Evolutionary conservation across 2,888 invertebrate genomes (phyloP).

Genomic region (Myopa tessellatipennis): DNA sequence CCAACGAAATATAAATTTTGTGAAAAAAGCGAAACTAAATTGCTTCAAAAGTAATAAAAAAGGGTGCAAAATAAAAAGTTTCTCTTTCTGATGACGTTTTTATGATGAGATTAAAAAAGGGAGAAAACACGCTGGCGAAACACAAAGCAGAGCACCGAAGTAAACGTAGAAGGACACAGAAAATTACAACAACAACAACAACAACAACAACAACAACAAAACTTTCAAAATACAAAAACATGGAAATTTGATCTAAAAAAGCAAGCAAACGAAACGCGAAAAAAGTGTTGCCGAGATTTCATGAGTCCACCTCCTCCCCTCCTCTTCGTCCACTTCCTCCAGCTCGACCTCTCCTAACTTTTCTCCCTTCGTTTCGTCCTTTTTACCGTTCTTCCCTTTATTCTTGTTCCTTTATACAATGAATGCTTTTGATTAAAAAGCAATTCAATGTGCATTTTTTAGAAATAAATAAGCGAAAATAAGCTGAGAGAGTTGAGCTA

Average conservation of each 20-base stretch:
- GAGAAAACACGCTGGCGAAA: not conserved
- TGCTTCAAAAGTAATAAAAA: constrained; percentile 12
- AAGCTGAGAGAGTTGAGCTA: no score
- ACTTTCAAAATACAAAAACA: constrained; percentile 3
- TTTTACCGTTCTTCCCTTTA: not conserved
- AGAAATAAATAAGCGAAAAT: not conserved
- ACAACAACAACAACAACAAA: not conserved
- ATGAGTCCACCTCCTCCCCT: not conserved
- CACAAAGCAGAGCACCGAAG: constrained; percentile 10
- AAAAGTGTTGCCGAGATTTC: not conserved
- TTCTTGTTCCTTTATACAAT: not conserved
- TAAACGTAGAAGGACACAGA: not conserved
- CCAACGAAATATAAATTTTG: constrained; percentile 37
- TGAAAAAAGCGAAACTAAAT: constrained; percentile 18
- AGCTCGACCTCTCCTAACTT: not conserved
- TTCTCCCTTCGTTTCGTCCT: not conserved
- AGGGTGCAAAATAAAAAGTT: constrained; percentile 40
- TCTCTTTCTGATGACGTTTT: constrained; percentile 51
- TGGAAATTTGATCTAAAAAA: constrained; percentile 14
- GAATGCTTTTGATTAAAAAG: not conserved
- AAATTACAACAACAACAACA: constrained; percentile 1
- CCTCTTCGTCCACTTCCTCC: no score
- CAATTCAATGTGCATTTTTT: not conserved
- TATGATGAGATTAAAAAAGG: constrained; percentile 47
- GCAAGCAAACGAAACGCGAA: not conserved